Base-by-base conservation (phyloP, 2,113 vertebrate genomes). In the Sialia sialis region DNA sequence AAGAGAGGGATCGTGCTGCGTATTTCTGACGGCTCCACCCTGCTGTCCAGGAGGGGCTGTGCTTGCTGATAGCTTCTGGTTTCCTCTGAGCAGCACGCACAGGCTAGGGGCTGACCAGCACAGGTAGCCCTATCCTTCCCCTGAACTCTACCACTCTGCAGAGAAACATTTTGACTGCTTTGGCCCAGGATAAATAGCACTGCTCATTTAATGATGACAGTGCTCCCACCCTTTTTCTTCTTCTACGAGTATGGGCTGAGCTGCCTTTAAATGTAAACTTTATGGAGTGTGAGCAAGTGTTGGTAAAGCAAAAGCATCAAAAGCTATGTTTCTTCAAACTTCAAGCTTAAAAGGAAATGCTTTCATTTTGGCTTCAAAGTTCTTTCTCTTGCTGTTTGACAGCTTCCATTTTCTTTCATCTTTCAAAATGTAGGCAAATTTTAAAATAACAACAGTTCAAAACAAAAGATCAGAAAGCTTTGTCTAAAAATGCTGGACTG, bases 311-410 rank as follows among this genome's bases (percentile, higher is more conserved):
- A 95, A 96, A 92, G 67, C 95, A 92, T 96, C 95, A 94, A 92
- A 96, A 93, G 94, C 63, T 62, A 30, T 25, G 15, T 86, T 49
- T 92, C 88, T 96, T 93, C 82, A 95, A 79, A 90, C 92, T 82
- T 34, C 83, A 68, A 68, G 32, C 70, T 88, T 87, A 39, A 88
- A 85, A 93, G 92, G 92, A 96, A 96, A 88, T 80, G 75, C 55
- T 92, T 95, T 93, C 92, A 94, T 88, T 96, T 90, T 59, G 85
- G 55, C 96, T 94, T 96, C 95, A 96, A 94, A 96, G 96, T 43
- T 90, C 51, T 88, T 91, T 94, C 63, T 76, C 63, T 87, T 91
- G 81, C 39, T 92, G 80, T 91, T 89, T 92, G 90, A 88, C 68
- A 88, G 79, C 72, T 94, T 90, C 82, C 46, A 86, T 55, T 85